Evolutionary conservation across 2,797 vertebrate species (phyloP).

Genomic region (Periparus ater): DNA sequence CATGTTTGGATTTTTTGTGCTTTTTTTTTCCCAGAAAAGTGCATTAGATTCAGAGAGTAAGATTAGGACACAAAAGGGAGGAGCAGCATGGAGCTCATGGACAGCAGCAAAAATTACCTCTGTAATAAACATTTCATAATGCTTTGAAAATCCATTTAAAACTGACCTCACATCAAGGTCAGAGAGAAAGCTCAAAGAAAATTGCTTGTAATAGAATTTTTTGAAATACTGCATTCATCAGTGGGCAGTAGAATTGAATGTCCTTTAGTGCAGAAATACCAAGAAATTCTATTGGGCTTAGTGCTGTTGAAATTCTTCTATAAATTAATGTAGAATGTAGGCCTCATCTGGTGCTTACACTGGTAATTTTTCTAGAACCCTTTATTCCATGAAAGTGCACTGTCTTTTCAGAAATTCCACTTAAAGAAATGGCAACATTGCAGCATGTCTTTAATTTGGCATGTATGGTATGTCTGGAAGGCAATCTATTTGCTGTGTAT

Average conservation of each 20-base stretch:
- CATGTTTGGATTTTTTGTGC: not conserved
- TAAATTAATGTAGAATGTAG: not conserved
- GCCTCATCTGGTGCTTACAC: not conserved
- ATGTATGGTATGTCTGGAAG: not conserved
- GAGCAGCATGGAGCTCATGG: not conserved
- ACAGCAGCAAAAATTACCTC: not conserved
- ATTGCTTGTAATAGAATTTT: not conserved
- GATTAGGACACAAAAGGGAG: not conserved
- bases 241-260: not conserved
- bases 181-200: not conserved
- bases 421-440: not conserved
- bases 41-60: not conserved
- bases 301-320: not conserved
- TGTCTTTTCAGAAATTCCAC: not conserved
- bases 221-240: not conserved
- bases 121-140: not conserved
- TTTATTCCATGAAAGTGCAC: rapidly evolving
- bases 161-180: not conserved
- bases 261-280: not conserved
- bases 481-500: rapidly evolving
- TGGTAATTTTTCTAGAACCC: not conserved
- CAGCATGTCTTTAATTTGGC: not conserved
- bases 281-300: not conserved
- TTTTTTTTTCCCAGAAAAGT: not conserved
- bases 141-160: not conserved